Percentiles rank a stretch among this genome's conserved stretches.
These are phyloP conservation scores for Axis porcinus DNA, from an alignment of 2,113 vertebrate species.

Conservation along the genomic window DNA sequence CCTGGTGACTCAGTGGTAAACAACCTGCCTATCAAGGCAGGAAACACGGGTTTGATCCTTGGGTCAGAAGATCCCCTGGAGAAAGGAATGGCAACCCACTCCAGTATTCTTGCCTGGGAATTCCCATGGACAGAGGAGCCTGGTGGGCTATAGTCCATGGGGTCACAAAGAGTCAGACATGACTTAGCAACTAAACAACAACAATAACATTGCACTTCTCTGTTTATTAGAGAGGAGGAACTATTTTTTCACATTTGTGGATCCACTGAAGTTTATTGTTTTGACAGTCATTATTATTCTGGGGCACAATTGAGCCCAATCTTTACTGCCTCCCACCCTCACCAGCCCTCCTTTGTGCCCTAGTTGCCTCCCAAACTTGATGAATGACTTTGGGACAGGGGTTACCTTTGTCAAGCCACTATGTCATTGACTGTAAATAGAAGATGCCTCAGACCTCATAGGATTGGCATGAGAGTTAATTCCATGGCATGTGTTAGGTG, in stretches of 20 bases:
- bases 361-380: neutral
- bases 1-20: neutral
- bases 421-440: neutral
- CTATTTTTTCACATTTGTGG: neutral
- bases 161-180: neutral
- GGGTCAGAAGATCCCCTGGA: neutral
- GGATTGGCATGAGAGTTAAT: neutral
- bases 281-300: neutral
- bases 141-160: neutral
- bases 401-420: neutral
- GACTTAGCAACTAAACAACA: neutral
- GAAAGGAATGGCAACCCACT: neutral
- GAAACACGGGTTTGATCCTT: neutral
- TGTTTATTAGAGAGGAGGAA: constrained; percentile 1
- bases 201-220: neutral
- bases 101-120: neutral
- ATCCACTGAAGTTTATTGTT: neutral
- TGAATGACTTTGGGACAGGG: neutral
- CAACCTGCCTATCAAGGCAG: neutral
- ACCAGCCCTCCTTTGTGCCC: neutral
- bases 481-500: neutral
- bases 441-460: no score
- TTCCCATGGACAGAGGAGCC: neutral
- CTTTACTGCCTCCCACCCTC: neutral
- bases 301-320: neutral